Conservation (phyloP, 2,113 vertebrate species). For the Oreochromis tanganicae region DNA sequence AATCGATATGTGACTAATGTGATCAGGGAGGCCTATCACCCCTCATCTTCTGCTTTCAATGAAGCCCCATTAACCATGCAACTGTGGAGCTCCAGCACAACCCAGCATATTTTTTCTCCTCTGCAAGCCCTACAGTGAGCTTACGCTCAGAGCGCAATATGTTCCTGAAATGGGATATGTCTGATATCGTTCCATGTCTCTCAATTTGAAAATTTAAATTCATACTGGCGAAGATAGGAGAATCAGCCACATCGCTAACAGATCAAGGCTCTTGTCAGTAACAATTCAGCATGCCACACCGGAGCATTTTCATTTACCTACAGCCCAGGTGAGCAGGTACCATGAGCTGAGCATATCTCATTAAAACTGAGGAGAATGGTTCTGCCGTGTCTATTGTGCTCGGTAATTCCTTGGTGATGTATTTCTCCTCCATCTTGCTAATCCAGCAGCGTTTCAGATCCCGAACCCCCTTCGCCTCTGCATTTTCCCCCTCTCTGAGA, state of each 20-base stretch:
- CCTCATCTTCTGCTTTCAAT: conserved; percentile 35
- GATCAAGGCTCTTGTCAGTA: conserved; percentile 23
- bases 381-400: conserved; percentile 41
- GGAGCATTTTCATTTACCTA: conserved; percentile 33
- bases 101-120: background rate
- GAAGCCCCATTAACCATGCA: conserved; percentile 34
- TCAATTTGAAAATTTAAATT: conserved; percentile 37
- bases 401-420: conserved; percentile 39
- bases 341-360: conserved; percentile 48
- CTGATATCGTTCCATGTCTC: conserved; percentile 13
- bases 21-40: conserved; percentile 49
- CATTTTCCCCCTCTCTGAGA: conserved; percentile 20
- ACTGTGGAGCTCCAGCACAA: background rate
- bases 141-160: background rate
- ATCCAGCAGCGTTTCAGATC: conserved; percentile 21
- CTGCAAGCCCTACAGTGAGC: background rate
- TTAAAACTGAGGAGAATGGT: conserved; percentile 46
- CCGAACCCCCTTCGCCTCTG: background rate
- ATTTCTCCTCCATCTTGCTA: conserved; percentile 26
- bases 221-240: background rate
- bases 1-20: conserved; percentile 69
- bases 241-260: conserved; percentile 1
- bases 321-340: conserved; percentile 14
- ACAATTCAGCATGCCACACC: conserved; percentile 16
- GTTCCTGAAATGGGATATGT: conserved; percentile 23